Base-by-base conservation (phyloP, 1,140 invertebrate species). In the Pseudoatta argentina region DNA sequence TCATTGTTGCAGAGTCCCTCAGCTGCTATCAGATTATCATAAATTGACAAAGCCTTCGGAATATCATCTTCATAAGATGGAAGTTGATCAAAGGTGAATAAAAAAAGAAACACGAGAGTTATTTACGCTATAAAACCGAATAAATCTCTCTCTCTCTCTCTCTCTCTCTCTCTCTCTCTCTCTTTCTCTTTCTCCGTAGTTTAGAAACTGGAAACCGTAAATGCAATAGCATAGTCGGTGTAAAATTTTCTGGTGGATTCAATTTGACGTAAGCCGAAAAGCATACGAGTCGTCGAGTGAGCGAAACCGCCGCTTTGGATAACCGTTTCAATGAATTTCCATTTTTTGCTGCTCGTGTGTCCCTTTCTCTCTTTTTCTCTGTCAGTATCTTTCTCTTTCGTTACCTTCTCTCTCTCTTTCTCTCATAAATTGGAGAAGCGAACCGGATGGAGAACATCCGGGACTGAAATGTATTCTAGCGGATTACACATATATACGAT, bases 201-300 rank as follows among this genome's bases (percentile, higher is more conserved):
- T 72, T 44, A 61, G 34, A 61, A 61, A 55, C 18, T 48, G 16
- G 10, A 48, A 73, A 30, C 8, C 34, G 44, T 10, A 61, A 73
- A 73, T 61, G 79, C 79, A 73, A 83, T 73, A 61, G 55, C 69
- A 21, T 10, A n/a, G 53, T 48, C 10, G 24, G 55, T 83, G 55
- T 83, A 73, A 83, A 83, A 83, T 83, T 83, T 73, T 21, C 34
- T 18, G 55, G 66, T 27, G 78, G 59, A 83, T 61, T 83, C 53
- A 83, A 83, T 83, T 83, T 73, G 73, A 83, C 69, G 34, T 59
- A 83, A 61, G 53, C 34, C 10, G 67, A 73, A 83, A 73, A 83
- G 55, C 79, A 83, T 73, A 73, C 21, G 67, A 82, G 64, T 57
- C 18, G 75, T n/a, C 51, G 64, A 81, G 10, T 73, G 51, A 73